A percentile compares a stretch with the other conserved stretches of the same genome.
These are phyloP conservation scores for Aramus guarauna DNA, from an alignment of 2,113 vertebrate genomes.

Conservation along the genomic window DNA sequence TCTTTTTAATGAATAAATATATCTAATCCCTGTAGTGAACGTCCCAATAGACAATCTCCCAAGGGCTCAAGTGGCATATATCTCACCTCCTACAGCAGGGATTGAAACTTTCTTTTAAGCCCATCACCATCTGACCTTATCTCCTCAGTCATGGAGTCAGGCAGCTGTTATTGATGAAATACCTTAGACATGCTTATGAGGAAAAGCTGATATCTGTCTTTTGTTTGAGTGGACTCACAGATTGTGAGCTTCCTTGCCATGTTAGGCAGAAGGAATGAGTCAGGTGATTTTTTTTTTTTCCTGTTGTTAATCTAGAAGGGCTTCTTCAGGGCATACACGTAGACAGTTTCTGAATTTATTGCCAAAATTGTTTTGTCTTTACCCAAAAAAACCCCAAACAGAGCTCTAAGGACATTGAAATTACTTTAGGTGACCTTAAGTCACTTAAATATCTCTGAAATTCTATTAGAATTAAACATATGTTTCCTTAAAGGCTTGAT, in stretches of 20 bases:
- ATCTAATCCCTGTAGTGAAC: neutral
- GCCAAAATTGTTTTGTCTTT: neutral
- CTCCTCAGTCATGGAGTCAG: neutral
- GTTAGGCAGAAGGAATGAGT: neutral
- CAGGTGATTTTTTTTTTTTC: neutral
- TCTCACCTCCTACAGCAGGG: neutral
- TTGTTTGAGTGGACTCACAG: neutral
- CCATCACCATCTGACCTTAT: neutral
- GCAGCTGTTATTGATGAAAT: neutral
- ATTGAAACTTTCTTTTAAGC: neutral
- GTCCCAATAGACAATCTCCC: neutral
- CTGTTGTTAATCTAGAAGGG: neutral
- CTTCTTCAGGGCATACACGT: neutral
- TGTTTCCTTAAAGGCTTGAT: neutral
- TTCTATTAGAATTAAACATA: neutral
- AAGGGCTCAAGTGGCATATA: neutral
- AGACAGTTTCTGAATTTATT: neutral
- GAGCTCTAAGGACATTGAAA: neutral
- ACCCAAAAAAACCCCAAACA: accelerated
- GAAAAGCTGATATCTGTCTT: neutral
- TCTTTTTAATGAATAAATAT: neutral
- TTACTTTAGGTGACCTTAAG: neutral
- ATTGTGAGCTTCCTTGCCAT: neutral
- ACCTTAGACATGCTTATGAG: neutral
- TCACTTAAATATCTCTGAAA: neutral